Evolutionary conservation across 2,888 invertebrate genomes (phyloP).

Genomic region (Xestia c-nigrum): DNA sequence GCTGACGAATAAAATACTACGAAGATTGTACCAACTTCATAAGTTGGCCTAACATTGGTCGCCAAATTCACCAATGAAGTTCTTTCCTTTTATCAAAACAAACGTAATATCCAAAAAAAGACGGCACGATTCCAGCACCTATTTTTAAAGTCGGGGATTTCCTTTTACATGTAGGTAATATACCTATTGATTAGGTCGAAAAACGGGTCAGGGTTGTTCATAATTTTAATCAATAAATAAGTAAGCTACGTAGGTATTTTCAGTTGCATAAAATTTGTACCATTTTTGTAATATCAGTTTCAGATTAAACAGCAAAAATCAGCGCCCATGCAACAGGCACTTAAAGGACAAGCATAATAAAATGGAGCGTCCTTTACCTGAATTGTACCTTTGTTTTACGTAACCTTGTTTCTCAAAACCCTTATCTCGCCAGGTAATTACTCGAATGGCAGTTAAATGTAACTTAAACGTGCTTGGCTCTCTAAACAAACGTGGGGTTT

Average conservation of each 20-base stretch:
- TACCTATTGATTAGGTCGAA: background rate
- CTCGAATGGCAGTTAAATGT: constrained; percentile 34
- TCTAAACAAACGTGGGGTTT: constrained; percentile 45
- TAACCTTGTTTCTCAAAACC: constrained; percentile 50
- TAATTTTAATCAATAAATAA: background rate
- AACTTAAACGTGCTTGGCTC: constrained; percentile 41
- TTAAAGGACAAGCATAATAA: constrained; percentile 1
- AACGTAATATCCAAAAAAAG: background rate
- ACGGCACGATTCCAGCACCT: background rate
- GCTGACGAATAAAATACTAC: constrained; percentile 32
- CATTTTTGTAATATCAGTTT: background rate
- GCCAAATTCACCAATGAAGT: background rate
- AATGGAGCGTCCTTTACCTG: constrained; percentile 39
- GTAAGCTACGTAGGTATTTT: background rate
- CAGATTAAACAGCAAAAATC: background rate
- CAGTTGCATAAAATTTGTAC: background rate
- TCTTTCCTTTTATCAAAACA: background rate
- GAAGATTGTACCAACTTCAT: constrained; percentile 14
- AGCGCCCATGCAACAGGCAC: background rate
- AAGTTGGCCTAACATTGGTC: constrained; percentile 1
- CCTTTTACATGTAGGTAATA: background rate
- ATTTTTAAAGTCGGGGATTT: constrained; percentile 14
- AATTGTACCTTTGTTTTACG: constrained; percentile 21
- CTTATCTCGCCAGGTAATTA: constrained; percentile 55
- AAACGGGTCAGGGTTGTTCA: constrained; percentile 1